Evolutionary conservation across 92 coral and sea anemone genomes (phyloP).

Genomic region (Heliopora coerulea): DNA sequence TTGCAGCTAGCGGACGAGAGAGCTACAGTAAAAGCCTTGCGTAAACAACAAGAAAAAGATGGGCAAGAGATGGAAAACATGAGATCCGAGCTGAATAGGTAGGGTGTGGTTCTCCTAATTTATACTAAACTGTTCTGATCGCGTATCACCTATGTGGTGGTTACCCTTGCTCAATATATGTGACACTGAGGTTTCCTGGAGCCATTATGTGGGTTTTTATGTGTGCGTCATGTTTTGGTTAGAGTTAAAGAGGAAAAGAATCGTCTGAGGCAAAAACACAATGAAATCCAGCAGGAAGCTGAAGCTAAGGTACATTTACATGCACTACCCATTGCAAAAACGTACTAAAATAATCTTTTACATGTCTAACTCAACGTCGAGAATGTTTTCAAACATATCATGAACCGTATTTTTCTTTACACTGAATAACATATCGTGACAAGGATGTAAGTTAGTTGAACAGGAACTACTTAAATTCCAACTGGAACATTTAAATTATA

Average conservation of each 20-base stretch:
- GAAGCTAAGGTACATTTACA: slow-evolving; percentile 64
- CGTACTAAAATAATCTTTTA: neutral
- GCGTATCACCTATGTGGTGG: too few relatives aligned
- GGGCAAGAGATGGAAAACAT: slow-evolving; percentile 78
- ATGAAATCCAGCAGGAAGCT: slow-evolving; percentile 69
- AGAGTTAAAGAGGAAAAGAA: slow-evolving; percentile 80
- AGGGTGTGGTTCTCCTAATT: too few relatives aligned
- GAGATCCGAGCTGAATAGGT: slow-evolving; percentile 78
- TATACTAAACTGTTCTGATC: too few relatives aligned
- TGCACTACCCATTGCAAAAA: neutral
- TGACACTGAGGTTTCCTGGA: too few relatives aligned
- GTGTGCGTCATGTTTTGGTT: neutral
- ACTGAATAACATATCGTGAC: too few relatives aligned
- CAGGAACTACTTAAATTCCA: too few relatives aligned
- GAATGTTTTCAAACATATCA: too few relatives aligned
- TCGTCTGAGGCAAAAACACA: slow-evolving; percentile 63
- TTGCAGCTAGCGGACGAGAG: slow-evolving; percentile 92
- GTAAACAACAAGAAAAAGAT: slow-evolving; percentile 96
- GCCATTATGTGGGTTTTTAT: neutral
- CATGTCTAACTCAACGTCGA: neutral
- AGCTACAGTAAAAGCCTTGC: slow-evolving; percentile 87
- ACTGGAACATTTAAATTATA: too few relatives aligned
- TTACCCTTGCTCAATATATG: too few relatives aligned
- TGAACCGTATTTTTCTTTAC: too few relatives aligned
- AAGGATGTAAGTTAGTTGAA: too few relatives aligned